Evolutionary conservation across 1,140 invertebrate genomes (phyloP).

Genomic region (Aradophagus sp.): DNA sequence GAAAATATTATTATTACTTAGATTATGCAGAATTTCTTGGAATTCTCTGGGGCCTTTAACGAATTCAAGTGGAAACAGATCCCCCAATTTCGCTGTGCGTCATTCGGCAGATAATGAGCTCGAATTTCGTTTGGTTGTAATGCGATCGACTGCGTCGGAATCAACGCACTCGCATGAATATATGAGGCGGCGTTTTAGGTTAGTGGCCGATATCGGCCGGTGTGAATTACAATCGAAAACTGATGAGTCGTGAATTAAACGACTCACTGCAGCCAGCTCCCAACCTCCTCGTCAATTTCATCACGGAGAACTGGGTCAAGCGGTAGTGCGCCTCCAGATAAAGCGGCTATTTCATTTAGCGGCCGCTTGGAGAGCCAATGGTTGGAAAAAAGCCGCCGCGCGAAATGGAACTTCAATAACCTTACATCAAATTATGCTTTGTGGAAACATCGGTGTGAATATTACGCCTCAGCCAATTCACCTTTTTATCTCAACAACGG

Average conservation of each 20-base stretch:
- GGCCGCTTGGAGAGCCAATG: conserved; percentile 49
- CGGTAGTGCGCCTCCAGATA: conserved; percentile 44
- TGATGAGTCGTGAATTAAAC: conserved; percentile 61
- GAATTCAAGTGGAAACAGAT: no score
- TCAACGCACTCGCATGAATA: conserved; percentile 2
- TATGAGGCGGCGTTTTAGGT: conserved; percentile 35
- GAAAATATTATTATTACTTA: no score
- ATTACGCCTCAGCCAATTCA: no score
- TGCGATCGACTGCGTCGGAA: conserved; percentile 9
- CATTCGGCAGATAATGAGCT: no score
- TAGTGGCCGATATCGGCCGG: conserved; percentile 49
- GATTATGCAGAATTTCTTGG: no score
- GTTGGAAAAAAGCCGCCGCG: conserved; percentile 41
- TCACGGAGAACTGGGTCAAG: conserved; percentile 58
- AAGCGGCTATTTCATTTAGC: conserved; percentile 61
- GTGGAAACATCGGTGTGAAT: conserved; percentile 16
- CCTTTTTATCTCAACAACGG: no score
- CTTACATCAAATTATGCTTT: conserved; percentile 41
- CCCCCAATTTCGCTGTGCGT: no score
- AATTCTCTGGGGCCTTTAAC: no score
- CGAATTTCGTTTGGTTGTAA: conserved; percentile 1
- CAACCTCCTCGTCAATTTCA: conserved; percentile 62
- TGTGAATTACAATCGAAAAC: conserved; percentile 64
- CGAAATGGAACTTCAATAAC: conserved; percentile 41
- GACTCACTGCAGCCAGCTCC: conserved; percentile 50